Percentiles rank a stretch among this genome's conserved stretches.
Conservation (phyloP, 1,140 invertebrate genomes). For the Drosophila kikkawai region DNA sequence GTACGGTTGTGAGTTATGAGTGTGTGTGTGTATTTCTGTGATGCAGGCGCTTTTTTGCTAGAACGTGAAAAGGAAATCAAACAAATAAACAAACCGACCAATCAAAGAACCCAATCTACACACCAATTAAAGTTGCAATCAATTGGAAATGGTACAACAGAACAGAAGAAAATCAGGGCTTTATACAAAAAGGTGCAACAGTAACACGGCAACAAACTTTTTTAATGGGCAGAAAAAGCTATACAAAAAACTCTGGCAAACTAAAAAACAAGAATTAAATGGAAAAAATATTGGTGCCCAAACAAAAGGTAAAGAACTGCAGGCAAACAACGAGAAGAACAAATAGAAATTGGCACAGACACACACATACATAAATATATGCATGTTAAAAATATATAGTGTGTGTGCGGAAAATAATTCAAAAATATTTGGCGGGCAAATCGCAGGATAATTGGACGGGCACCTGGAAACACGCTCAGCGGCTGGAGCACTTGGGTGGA, state of each 20-base stretch:
- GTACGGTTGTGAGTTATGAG: slow-evolving; percentile 24
- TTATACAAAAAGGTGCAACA: slow-evolving; percentile 39
- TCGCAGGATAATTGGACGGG: slow-evolving; percentile 26
- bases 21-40: slow-evolving; percentile 9
- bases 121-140: slow-evolving; percentile 66
- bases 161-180: slow-evolving; percentile 33
- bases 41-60: slow-evolving; percentile 25
- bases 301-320: slow-evolving; percentile 40
- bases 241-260: slow-evolving; percentile 37
- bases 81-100: slow-evolving; percentile 39
- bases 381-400: slow-evolving; percentile 5
- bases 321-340: slow-evolving; percentile 41
- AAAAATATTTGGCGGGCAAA: slow-evolving; percentile 3
- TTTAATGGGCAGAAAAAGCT: slow-evolving; percentile 46
- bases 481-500: slow-evolving; percentile 85
- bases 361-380: slow-evolving; percentile 22
- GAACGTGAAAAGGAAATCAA: slow-evolving; percentile 26
- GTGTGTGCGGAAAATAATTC: slow-evolving; percentile 31
- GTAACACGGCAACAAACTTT: slow-evolving; percentile 35
- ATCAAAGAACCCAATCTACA: slow-evolving; percentile 56
- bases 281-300: slow-evolving; percentile 22
- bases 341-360: slow-evolving; percentile 44
- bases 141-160: slow-evolving; percentile 53
- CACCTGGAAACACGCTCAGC: slow-evolving; percentile 85
- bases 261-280: slow-evolving; percentile 9